phyloP scores from a whole-genome alignment of 2,797 vertebrate genomes.

The Phyllotis vaccarum region DNA sequence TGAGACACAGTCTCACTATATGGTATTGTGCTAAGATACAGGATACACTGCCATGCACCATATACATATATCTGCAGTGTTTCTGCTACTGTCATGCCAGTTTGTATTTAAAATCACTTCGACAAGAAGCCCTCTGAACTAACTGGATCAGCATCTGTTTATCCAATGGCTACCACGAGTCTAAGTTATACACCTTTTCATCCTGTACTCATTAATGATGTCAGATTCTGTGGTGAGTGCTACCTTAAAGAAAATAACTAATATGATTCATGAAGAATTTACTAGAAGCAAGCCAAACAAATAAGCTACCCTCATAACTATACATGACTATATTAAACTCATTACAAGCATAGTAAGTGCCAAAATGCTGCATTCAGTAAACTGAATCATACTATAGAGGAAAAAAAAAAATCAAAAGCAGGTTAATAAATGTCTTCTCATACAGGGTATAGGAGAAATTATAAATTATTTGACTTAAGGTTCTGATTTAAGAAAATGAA shows the following conservation, averaged over 20 bases:
- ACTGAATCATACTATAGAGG: accelerated
- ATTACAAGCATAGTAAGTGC: background rate
- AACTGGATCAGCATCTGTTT: background rate
- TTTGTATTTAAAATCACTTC: background rate
- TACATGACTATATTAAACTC: background rate
- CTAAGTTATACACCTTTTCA: background rate
- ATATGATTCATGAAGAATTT: background rate
- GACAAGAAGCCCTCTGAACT: background rate
- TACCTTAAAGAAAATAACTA: background rate
- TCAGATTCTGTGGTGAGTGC: background rate
- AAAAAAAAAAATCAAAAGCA: background rate
- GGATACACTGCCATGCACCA: background rate
- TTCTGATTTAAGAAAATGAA: background rate
- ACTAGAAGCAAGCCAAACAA: background rate
- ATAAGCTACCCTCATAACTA: background rate
- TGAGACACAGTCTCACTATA: background rate
- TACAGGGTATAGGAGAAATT: too few relatives aligned
- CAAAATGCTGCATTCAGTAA: background rate
- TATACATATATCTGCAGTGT: background rate
- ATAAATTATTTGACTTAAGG: background rate
- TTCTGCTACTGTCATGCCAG: background rate
- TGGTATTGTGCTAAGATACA: background rate
- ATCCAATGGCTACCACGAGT: background rate
- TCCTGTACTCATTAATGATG: background rate
- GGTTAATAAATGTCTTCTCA: background rate